Conservation (phyloP, 2,888 invertebrate genomes). For the Acrobasis suavella region DNA sequence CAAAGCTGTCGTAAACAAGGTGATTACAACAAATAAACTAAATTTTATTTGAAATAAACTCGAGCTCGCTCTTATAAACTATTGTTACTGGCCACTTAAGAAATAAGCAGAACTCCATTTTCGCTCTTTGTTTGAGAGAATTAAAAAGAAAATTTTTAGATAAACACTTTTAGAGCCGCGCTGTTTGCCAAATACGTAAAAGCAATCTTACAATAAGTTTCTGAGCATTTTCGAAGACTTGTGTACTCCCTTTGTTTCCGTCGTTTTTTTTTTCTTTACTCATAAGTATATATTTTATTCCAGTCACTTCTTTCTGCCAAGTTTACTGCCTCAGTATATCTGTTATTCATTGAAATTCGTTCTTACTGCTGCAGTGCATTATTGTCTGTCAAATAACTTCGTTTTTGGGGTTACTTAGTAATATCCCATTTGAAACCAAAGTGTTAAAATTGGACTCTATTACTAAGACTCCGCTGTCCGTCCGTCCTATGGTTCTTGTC, state of each 20-base stretch:
- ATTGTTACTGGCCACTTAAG: slow-evolving; percentile 17
- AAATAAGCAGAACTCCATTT: slow-evolving; percentile 19
- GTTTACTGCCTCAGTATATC: too few species aligned
- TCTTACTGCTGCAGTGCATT: too few species aligned
- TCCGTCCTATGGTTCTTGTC: too few species aligned
- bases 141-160: slow-evolving; percentile 31
- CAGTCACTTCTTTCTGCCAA: too few species aligned
- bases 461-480: too few species aligned
- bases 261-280: slow-evolving; percentile 25
- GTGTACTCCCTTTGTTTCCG: neutral
- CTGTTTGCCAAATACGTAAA: slow-evolving; percentile 51
- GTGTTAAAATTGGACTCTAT: too few species aligned
- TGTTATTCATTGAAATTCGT: too few species aligned
- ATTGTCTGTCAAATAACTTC: too few species aligned
- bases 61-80: neutral
- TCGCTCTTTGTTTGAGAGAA: slow-evolving; percentile 19
- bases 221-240: slow-evolving; percentile 59
- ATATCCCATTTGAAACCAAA: too few species aligned
- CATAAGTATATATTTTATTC: too few species aligned
- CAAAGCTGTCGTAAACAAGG: neutral
- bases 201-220: slow-evolving; percentile 51
- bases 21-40: slow-evolving; percentile 10
- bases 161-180: slow-evolving; percentile 37
- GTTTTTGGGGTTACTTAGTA: too few species aligned
- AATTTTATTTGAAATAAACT: slow-evolving; percentile 2